Evolutionary conservation across 2,888 invertebrate species (phyloP).

Genomic region (Melinaea menophilus): DNA sequence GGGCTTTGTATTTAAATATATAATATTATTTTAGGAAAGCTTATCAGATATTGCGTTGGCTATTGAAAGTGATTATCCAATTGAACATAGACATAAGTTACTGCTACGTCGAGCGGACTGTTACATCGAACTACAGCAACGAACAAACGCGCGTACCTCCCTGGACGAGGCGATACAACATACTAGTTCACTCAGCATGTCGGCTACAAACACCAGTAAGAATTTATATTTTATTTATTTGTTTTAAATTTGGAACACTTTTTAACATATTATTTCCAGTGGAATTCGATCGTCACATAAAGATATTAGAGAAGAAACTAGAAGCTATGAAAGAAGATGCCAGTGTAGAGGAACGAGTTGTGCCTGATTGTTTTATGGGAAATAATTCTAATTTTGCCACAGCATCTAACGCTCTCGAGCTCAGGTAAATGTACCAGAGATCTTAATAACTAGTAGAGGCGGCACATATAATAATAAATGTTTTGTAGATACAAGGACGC

Average conservation of each 20-base stretch:
- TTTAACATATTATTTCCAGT: slow-evolving; percentile 38
- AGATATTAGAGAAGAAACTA: slow-evolving; percentile 51
- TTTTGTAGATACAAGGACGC: slow-evolving; percentile 69
- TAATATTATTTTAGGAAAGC: slow-evolving; percentile 68
- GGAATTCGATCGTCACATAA: slow-evolving; percentile 55
- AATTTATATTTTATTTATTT: slow-evolving; percentile 9
- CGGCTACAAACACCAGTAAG: slow-evolving; percentile 43
- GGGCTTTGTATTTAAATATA: too few relatives aligned
- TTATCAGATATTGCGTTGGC: slow-evolving; percentile 80
- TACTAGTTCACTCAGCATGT: slow-evolving; percentile 39
- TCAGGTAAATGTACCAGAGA: slow-evolving; percentile 46
- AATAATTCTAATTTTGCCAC: slow-evolving; percentile 70
- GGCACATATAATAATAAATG: neutral
- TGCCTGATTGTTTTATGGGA: slow-evolving; percentile 65
- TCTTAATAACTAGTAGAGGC: neutral
- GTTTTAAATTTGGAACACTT: neutral
- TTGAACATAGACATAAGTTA: slow-evolving; percentile 80
- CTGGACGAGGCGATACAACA: slow-evolving; percentile 44
- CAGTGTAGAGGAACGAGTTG: slow-evolving; percentile 33
- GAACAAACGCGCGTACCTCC: slow-evolving; percentile 52
- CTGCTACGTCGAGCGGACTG: slow-evolving; percentile 82
- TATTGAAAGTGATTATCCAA: slow-evolving; percentile 79
- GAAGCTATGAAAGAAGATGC: slow-evolving; percentile 33
- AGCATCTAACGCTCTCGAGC: slow-evolving; percentile 75
- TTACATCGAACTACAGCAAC: slow-evolving; percentile 71